phyloP scores from a whole-genome alignment of 1,140 invertebrate species.

The Ephestia elutella region DNA sequence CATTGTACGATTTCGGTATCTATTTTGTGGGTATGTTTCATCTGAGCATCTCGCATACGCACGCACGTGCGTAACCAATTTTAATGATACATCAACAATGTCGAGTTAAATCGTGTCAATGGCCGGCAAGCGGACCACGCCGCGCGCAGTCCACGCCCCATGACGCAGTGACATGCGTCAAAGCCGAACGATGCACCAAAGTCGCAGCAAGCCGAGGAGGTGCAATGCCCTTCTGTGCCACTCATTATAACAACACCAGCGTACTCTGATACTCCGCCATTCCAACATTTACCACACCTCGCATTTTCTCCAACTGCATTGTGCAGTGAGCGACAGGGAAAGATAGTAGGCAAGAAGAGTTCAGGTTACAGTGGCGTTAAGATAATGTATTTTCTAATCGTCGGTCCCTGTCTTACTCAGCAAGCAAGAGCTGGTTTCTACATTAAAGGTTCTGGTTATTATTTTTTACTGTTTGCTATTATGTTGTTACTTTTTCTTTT shows the following conservation, averaged over 20 bases:
- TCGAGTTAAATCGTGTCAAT: neutral
- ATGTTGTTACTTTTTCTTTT: neutral
- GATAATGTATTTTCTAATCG: conserved; percentile 9
- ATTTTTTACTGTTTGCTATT: neutral
- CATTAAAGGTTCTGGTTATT: neutral
- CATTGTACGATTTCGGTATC: too few species aligned
- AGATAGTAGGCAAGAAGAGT: conserved; percentile 15
- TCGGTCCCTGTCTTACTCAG: conserved; percentile 27
- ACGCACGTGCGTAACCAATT: too few species aligned
- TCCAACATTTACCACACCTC: conserved; percentile 7
- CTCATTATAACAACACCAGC: conserved; percentile 9
- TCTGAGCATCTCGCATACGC: too few species aligned
- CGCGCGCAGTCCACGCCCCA: conserved; percentile 46
- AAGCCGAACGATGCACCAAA: conserved; percentile 50
- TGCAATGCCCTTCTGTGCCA: conserved; percentile 28
- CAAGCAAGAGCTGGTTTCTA: conserved; percentile 1
- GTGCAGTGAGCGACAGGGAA: conserved; percentile 12
- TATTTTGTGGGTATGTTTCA: too few species aligned
- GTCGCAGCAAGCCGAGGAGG: conserved; percentile 36
- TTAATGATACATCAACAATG: neutral
- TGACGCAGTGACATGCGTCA: conserved; percentile 70
- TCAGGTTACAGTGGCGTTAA: conserved; percentile 17
- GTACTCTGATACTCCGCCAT: neutral
- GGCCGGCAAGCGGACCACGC: conserved; percentile 7
- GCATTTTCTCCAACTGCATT: conserved; percentile 14